Base-by-base conservation (phyloP, 2,113 vertebrate species). In the Notiomystis cincta region DNA sequence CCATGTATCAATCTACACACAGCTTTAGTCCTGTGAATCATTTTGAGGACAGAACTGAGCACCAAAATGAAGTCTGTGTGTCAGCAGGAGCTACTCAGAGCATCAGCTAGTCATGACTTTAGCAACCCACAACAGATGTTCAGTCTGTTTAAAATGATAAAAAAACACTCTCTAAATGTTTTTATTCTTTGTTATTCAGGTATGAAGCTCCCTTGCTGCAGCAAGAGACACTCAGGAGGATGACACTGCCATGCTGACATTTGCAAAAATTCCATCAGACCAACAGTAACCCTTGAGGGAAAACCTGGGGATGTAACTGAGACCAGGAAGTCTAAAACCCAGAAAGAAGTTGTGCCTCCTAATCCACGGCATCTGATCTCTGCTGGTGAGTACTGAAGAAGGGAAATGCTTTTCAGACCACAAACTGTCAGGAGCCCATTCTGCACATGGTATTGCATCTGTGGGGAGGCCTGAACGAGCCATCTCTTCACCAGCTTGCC, bases 331-430 rank as follows among this genome's bases (percentile, higher is more conserved):
- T 37, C 38, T 37, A 71, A 76, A 82, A 62, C 13, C 5, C n/a
- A 48, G 57, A 15, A 85, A 62, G 21, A 81, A 53, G 9, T 17
- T 27, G 27, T 56, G 14, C 9, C 13, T 82, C 50, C 17, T 31
- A 40, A 69, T 11, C 44, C 19, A 40, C 24, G 2, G 4, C 18
- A 77, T 15, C 64, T 35, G 14, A 54, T 64, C 64, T 62, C 45
- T 0, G 0, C 60, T 60, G 30, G 40, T 16, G 20, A 33, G 38
- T 42, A 51, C 0, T 56, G 18, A 67, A 88, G 64, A 35, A 69
- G 3, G 15, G 30, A 72, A 81, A 73, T 24, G 30, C 9, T 64
- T 77, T 21, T 33, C 53, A 77, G 48, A 47, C 19, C 22, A 86
- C 33, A 56, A 1, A 40, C 30, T 2, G 1, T 22, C 44, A 81